Evolutionary conservation across 2,797 vertebrate species (phyloP).

Genomic region (Macrochelys suwanniensis): DNA sequence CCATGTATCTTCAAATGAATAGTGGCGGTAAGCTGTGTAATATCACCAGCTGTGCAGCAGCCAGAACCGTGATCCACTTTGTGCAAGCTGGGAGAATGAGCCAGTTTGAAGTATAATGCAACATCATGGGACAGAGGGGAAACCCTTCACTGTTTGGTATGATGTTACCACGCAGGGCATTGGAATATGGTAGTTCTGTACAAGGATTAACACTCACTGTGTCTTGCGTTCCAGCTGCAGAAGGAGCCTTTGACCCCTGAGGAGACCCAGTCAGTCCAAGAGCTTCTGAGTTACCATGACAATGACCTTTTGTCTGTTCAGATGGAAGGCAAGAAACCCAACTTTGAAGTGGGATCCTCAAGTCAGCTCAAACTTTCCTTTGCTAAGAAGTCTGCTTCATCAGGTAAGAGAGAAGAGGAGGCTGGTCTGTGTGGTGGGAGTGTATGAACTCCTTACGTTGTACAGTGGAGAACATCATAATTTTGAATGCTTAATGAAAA

Average conservation of each 20-base stretch:
- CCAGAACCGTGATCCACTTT: neutral
- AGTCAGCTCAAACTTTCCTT: slow-evolving; percentile 89
- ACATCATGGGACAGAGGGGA: neutral
- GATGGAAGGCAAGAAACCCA: slow-evolving; percentile 90
- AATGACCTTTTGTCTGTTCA: slow-evolving; percentile 80
- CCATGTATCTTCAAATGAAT: neutral
- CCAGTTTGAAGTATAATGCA: neutral
- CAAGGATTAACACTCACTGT: neutral
- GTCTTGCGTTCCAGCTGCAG: slow-evolving; percentile 82
- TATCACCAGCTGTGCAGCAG: neutral
- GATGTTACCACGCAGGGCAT: neutral
- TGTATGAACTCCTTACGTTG: too few relatives aligned
- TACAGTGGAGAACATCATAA: neutral
- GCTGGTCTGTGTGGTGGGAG: neutral
- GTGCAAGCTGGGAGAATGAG: neutral
- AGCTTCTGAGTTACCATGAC: slow-evolving; percentile 81
- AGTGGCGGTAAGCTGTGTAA: neutral
- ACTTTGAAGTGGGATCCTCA: slow-evolving; percentile 95
- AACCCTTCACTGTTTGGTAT: neutral
- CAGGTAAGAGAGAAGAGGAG: slow-evolving; percentile 77
- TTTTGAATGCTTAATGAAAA: too few relatives aligned
- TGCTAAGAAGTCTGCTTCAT: slow-evolving; percentile 81
- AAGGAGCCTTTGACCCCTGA: slow-evolving; percentile 78
- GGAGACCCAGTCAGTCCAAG: slow-evolving; percentile 73
- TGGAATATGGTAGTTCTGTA: neutral